A percentile compares a stretch with the other conserved stretches of the same genome.
These are phyloP conservation scores for Coreius guichenoti DNA, from an alignment of 2,797 vertebrate species.

Conservation along the genomic window DNA sequence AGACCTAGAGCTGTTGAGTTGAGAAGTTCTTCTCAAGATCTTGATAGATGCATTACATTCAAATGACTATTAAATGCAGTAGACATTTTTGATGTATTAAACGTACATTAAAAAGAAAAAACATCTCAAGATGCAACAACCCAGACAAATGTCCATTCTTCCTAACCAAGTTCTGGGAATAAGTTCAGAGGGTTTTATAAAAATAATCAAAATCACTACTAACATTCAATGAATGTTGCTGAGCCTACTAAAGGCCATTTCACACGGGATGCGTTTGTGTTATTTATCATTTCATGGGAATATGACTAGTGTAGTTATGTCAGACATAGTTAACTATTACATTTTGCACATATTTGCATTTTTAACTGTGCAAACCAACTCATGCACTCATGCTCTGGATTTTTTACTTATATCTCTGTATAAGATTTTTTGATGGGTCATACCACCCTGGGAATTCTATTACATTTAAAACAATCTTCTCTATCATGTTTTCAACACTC, in stretches of 20 bases:
- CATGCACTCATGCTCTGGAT: too few relatives aligned
- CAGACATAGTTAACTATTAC: not conserved
- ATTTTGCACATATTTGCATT: not conserved
- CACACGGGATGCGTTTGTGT: not conserved
- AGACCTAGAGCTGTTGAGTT: not conserved
- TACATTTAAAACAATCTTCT: too few relatives aligned
- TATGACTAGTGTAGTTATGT: not conserved
- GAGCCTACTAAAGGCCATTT: not conserved
- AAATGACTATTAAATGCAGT: not conserved
- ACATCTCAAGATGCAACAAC: not conserved
- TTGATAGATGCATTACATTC: not conserved
- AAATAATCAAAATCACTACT: not conserved
- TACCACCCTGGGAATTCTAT: too few relatives aligned
- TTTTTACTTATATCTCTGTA: too few relatives aligned
- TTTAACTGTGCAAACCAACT: not conserved
- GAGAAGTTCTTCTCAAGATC: not conserved
- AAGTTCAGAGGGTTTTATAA: not conserved
- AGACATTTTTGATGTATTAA: not conserved
- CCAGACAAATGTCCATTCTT: slow-evolving; percentile 3
- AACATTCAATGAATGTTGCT: not conserved
- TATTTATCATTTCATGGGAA: not conserved
- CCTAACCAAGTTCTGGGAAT: not conserved
- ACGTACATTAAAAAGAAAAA: not conserved
- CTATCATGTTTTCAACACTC: too few relatives aligned
- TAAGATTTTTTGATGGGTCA: too few relatives aligned